A percentile compares a stretch with the other conserved stretches of the same genome.
These are phyloP conservation scores for Rhamnusium bicolor DNA, from an alignment of 2,888 invertebrate genomes.

Conservation along the genomic window DNA sequence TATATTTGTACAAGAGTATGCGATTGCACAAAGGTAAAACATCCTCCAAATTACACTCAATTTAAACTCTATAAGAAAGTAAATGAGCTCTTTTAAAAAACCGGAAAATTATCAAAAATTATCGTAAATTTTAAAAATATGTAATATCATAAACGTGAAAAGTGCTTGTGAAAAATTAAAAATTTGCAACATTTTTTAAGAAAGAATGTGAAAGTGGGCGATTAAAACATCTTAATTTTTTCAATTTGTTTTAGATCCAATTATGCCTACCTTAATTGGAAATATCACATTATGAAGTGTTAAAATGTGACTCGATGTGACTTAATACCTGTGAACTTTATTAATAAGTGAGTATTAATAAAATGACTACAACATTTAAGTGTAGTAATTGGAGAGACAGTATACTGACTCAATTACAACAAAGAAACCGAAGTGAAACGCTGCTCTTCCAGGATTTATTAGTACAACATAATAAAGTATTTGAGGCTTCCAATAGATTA, in stretches of 20 bases:
- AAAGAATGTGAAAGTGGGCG: conserved; percentile 19
- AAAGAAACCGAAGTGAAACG: conserved; percentile 84
- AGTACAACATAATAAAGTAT: conserved; percentile 86
- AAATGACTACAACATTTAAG: conserved; percentile 37
- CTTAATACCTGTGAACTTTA: conserved; percentile 23
- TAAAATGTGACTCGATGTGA: conserved; percentile 35
- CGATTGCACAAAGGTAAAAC: conserved; percentile 45
- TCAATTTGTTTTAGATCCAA: conserved; percentile 49
- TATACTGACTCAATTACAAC: conserved; percentile 80
- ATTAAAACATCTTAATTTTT: conserved; percentile 28
- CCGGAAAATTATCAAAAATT: neutral
- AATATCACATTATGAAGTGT: conserved; percentile 30
- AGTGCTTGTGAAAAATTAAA: conserved; percentile 37
- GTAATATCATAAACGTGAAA: conserved; percentile 27
- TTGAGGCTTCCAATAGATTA: conserved; percentile 86
- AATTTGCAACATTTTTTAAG: conserved; percentile 37
- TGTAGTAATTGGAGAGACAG: conserved; percentile 78
- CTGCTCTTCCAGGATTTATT: conserved; percentile 86
- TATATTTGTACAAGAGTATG: conserved; percentile 47
- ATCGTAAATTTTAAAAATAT: conserved; percentile 11
- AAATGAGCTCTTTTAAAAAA: conserved; percentile 16
- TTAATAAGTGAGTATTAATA: conserved; percentile 22
- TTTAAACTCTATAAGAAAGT: neutral
- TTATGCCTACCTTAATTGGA: conserved; percentile 42
- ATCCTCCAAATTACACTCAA: neutral